phyloP scores from a whole-genome alignment of 2,113 vertebrate genomes.

The Plotosus lineatus region DNA sequence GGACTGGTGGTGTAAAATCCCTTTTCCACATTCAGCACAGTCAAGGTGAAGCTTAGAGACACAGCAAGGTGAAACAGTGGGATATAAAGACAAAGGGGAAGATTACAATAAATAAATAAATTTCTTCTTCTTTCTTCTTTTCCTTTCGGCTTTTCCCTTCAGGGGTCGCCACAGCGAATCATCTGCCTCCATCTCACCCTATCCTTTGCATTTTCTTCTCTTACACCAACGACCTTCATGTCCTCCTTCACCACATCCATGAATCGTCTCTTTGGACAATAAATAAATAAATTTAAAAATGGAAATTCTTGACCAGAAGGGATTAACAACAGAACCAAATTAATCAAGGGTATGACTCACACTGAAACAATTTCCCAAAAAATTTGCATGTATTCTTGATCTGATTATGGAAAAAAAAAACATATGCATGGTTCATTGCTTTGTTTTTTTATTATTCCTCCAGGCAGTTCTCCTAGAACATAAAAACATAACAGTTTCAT shows the following conservation, averaged over 20 bases:
- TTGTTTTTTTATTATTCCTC: slow-evolving; percentile 39
- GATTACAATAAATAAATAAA: background rate
- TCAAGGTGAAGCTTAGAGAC: slow-evolving; percentile 11
- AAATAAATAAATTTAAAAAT: slow-evolving; percentile 9
- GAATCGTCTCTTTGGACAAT: too few relatives aligned
- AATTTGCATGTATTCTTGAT: background rate
- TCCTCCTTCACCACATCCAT: too few relatives aligned
- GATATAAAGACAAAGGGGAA: background rate
- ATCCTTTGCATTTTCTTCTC: too few relatives aligned
- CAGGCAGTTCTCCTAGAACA: slow-evolving; percentile 50
- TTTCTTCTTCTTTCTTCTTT: too few relatives aligned
- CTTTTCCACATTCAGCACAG: background rate
- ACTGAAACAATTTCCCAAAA: slow-evolving; percentile 3
- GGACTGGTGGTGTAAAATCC: background rate
- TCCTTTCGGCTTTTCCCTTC: too few relatives aligned
- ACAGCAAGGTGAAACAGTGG: slow-evolving; percentile 7
- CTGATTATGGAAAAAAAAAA: background rate
- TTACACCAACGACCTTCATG: too few relatives aligned
- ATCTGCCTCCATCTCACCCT: too few relatives aligned
- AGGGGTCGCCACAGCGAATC: too few relatives aligned
- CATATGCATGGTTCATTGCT: background rate
- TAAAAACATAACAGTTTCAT: slow-evolving; percentile 48
- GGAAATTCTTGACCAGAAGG: background rate
- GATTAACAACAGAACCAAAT: background rate
- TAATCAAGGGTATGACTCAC: background rate